Evolutionary conservation across 2,113 vertebrate genomes (phyloP), one percentile per base, ranked within the genome.

Genomic region (Vireo altiloquus): DNA sequence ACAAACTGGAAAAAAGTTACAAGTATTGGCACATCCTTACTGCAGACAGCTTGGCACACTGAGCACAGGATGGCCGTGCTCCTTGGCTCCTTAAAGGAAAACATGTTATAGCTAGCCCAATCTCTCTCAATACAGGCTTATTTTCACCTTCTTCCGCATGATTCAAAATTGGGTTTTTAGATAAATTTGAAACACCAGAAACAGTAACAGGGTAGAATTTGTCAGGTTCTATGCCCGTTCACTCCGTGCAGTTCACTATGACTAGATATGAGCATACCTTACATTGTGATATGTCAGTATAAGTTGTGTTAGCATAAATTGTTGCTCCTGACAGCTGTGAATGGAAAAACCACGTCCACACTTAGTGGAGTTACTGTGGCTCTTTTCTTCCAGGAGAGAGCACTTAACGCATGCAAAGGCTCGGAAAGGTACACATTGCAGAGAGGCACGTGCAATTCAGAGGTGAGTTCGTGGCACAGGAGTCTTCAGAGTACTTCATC

Each of bases 341-440:
- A 49, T 16, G 56, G 60, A 68, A 69, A 85, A 87, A 39, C 10
- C n/a, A 11, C 1, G 3, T 8, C 18, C 15, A 3, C 49, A 17
- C 37, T 82, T n/a, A 28, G 5, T 59, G 40, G 21, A 61, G 49
- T 9, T 37, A 17, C 33, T 71, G 28, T 81, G 39, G 9, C 72
- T 16, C 60, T 53, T 80, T 81, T 78, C 31, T 94, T 77, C 59
- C 92, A 98, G 98, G 97, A 98, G 89, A 97, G 89, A 92, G 97
- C 96, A 25, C 71, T 98, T 11, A 91, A 96, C 18, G 92, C 95
- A 7, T 94, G 96, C 87, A 97, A 98, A 96, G 90, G 95, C 47
- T 92, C 89, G 9, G 40, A 88, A 65, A 44, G 24, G 7, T 95
- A 89, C 64, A 74, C 65, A 0, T 1, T 98, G 80, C 97, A 96